Base-by-base conservation (phyloP, 2,113 vertebrate genomes). In the Psephotus haematonotus region DNA sequence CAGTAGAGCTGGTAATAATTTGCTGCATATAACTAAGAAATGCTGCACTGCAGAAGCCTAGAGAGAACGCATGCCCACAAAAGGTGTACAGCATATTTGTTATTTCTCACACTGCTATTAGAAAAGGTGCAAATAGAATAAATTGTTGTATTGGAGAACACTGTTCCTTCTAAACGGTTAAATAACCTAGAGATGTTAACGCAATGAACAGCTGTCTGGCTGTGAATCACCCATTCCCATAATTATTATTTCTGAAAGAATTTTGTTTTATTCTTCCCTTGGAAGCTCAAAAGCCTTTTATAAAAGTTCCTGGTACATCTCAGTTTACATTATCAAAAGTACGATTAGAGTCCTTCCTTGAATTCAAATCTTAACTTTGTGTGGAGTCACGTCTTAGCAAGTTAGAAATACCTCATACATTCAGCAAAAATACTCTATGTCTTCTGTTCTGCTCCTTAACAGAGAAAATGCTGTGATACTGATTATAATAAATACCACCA, bases 321-420 rank as follows among this genome's bases (percentile, higher is more conserved):
- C 29, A 8, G 69, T 86, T 94, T 94, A 71, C 43, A 52, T 63
- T 88, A 69, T 31, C 60, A 23, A 82, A 80, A 94, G 55, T 24
- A 95, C 86, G 92, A 75, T 86, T 53, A 59, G 33, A 88, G 65
- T 78, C 60, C 65, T 93, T 96, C 95, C 90, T 94, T 88, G 90
- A 96, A 95, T 97, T 95, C 60, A 92, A 84, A 82, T 68, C 74
- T 70, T 63, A 83, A 28, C 80, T 93, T 59, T 18, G 29, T 92
- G 33, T 86, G 74, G 67, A 87, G 82, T 70, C 85, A 88, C 16
- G 5, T 72, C 80, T 84, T 27, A 68, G 47, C 71, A 71, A 78
- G 60, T 65, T 72, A 91, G 82, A 96, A 94, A 92, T 85, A 64
- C 31, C 41, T 84, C 77, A 86, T 55, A 17, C 80, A 44, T 57